Conservation (phyloP, 2,113 vertebrate species). For the Bostrychus sinensis region DNA sequence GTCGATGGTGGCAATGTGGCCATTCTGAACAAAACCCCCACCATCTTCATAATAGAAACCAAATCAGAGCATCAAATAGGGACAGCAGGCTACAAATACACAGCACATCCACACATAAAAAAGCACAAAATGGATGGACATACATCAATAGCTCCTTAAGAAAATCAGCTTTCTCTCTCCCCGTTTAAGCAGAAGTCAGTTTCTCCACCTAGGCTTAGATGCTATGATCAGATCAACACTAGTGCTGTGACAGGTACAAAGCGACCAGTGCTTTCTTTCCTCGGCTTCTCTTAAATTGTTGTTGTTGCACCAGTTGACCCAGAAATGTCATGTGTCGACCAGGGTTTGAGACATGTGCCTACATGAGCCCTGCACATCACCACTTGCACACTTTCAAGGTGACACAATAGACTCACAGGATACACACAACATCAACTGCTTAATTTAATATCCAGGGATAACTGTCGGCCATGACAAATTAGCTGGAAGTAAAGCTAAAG, state of each 20-base stretch:
- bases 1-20: slow-evolving; percentile 39
- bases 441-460: slow-evolving; percentile 71
- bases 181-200: slow-evolving; percentile 46
- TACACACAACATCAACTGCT: slow-evolving; percentile 67
- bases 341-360: slow-evolving; percentile 30
- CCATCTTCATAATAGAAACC: slow-evolving; percentile 65
- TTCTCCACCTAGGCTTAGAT: slow-evolving; percentile 38
- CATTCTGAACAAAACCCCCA: slow-evolving; percentile 55
- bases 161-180: slow-evolving; percentile 49
- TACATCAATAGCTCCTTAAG: slow-evolving; percentile 55
- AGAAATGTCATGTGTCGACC: slow-evolving; percentile 66
- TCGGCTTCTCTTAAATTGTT: slow-evolving; percentile 40
- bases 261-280: slow-evolving; percentile 37
- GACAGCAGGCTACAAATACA: slow-evolving; percentile 67
- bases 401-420: slow-evolving; percentile 43
- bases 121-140: slow-evolving; percentile 50
- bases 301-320: slow-evolving; percentile 51
- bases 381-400: slow-evolving; percentile 58
- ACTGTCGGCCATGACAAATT: slow-evolving; percentile 67
- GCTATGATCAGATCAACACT: slow-evolving; percentile 46
- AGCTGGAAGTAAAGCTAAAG: slow-evolving; percentile 30
- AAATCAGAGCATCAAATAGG: slow-evolving; percentile 70
- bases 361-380: slow-evolving; percentile 37
- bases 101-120: slow-evolving; percentile 33
- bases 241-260: slow-evolving; percentile 58